Evolutionary conservation across 2,797 vertebrate species (phyloP).

Genomic region (Gadopsis bispinosus): DNA sequence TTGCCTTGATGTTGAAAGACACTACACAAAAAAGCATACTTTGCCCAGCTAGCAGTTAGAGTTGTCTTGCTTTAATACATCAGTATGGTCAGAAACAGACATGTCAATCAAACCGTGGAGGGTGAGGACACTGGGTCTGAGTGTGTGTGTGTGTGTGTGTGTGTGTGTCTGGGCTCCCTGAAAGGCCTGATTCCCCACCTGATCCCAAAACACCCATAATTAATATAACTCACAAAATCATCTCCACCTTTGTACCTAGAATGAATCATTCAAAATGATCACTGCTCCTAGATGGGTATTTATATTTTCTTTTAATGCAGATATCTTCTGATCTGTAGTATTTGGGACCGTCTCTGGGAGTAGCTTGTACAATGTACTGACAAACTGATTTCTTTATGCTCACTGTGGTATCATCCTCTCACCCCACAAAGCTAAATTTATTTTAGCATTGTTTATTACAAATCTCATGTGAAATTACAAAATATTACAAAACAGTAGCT

Average conservation of each 20-base stretch:
- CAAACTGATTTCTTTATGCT: constrained; percentile 4
- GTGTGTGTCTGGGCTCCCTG: too few relatives aligned
- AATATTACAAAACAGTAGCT: neutral
- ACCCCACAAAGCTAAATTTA: constrained; percentile 12
- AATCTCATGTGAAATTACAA: constrained; percentile 7
- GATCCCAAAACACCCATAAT: neutral
- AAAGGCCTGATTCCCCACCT: neutral
- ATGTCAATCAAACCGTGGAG: too few relatives aligned
- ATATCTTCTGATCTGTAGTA: neutral
- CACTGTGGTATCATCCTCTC: constrained; percentile 5
- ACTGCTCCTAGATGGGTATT: constrained; percentile 7
- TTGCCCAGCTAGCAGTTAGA: too few relatives aligned
- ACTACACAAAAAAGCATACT: too few relatives aligned
- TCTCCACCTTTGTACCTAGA: neutral
- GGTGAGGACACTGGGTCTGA: too few relatives aligned
- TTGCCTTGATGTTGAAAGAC: too few relatives aligned
- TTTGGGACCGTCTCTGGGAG: neutral
- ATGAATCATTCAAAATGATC: neutral
- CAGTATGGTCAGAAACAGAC: too few relatives aligned
- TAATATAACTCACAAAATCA: neutral
- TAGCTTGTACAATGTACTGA: neutral
- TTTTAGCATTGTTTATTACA: constrained; percentile 4
- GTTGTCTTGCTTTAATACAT: too few relatives aligned
- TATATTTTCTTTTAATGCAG: constrained; percentile 8
- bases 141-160: too few relatives aligned